phyloP scores from a whole-genome alignment of 2,113 vertebrate species.

The Sturnira hondurensis region DNA sequence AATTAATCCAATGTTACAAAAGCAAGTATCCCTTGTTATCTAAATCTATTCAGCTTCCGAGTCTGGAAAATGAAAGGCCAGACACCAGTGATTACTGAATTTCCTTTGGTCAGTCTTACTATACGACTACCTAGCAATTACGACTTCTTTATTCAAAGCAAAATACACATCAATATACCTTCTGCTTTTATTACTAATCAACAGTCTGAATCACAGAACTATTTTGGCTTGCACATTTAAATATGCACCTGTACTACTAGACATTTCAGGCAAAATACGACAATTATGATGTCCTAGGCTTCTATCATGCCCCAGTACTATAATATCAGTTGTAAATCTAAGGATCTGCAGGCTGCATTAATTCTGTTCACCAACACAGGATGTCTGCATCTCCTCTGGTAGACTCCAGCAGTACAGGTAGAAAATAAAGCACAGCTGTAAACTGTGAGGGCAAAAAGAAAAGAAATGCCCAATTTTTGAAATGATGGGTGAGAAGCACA shows the following conservation, averaged over 20 bases:
- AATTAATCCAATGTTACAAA: conserved; percentile 59
- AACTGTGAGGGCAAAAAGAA: background rate
- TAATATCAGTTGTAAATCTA: background rate
- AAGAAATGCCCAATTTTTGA: background rate
- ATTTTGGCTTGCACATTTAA: background rate
- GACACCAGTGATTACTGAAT: background rate
- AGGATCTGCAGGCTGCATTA: background rate
- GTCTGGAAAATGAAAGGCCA: conserved; percentile 56
- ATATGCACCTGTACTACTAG: background rate
- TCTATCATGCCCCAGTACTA: background rate
- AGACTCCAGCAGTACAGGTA: background rate
- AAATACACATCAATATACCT: background rate
- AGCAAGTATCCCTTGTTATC: conserved; percentile 58
- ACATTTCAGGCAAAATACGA: background rate
- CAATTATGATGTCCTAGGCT: background rate
- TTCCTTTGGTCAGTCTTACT: background rate
- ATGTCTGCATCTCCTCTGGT: background rate
- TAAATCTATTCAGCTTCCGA: conserved; percentile 48
- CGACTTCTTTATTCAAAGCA: background rate
- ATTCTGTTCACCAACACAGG: background rate
- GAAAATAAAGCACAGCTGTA: conserved; percentile 20
- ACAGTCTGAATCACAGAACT: background rate
- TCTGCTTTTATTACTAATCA: conserved; percentile 8
- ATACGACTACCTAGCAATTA: background rate
- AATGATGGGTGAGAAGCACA: background rate